Evolutionary conservation across 2,797 vertebrate species (phyloP).

Genomic region (Falco naumanni): DNA sequence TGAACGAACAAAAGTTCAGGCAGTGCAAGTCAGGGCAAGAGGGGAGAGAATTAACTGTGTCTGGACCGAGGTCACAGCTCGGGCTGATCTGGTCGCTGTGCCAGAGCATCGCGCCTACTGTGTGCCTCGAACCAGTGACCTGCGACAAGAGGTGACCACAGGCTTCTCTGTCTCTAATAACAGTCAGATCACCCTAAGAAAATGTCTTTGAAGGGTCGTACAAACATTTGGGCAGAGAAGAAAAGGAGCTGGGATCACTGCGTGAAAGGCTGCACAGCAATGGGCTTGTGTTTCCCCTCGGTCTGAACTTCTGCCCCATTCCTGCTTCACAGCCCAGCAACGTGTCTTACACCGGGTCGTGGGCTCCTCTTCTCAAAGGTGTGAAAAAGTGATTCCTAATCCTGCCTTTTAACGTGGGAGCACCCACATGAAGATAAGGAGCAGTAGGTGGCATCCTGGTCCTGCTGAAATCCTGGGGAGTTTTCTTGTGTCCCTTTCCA

Average conservation of each 20-base stretch:
- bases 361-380: background rate
- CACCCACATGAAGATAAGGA: background rate
- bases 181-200: background rate
- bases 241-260: background rate
- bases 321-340: background rate
- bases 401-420: background rate
- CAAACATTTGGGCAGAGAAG: background rate
- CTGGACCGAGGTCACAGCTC: background rate
- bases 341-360: fast-evolving
- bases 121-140: background rate
- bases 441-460: conserved; percentile 41
- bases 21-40: conserved; percentile 18
- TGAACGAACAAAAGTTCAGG: conserved; percentile 45
- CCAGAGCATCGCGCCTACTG: fast-evolving
- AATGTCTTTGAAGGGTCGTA: background rate
- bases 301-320: background rate
- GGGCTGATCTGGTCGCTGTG: fast-evolving
- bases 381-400: background rate
- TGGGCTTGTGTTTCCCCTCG: background rate
- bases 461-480: background rate
- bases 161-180: background rate
- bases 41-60: background rate
- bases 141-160: fast-evolving
- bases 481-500: background rate
- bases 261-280: background rate